phyloP scores from a whole-genome alignment of 2,113 vertebrate genomes.

The Vimba vimba region DNA sequence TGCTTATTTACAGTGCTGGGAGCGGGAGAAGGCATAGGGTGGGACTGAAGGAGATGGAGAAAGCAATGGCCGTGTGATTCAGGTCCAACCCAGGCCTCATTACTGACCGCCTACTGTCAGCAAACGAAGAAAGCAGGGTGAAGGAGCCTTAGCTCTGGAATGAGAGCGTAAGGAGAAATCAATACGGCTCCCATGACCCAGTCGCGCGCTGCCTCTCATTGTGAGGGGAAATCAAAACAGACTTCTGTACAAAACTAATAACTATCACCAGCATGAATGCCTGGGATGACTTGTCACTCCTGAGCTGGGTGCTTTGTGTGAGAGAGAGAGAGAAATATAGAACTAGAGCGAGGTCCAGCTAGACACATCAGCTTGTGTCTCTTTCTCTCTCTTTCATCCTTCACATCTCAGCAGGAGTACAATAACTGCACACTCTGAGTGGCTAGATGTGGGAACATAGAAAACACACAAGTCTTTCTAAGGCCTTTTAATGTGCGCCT shows the following conservation, averaged over 20 bases:
- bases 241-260: constrained; percentile 70
- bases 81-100: constrained; percentile 55
- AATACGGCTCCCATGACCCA: constrained; percentile 72
- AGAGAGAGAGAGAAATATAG: not conserved
- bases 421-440: constrained; percentile 35
- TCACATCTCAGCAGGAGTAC: constrained; percentile 39
- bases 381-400: constrained; percentile 24
- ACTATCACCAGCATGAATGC: constrained; percentile 53
- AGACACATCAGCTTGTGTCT: constrained; percentile 38
- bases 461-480: constrained; percentile 44
- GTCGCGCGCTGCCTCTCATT: constrained; percentile 53
- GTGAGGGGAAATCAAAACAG: constrained; percentile 63
- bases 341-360: constrained; percentile 41
- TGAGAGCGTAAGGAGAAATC: constrained; percentile 68
- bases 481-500: constrained; percentile 48
- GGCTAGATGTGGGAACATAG: constrained; percentile 33
- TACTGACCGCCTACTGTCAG: constrained; percentile 45
- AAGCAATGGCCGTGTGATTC: constrained; percentile 52
- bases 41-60: constrained; percentile 31
- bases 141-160: constrained; percentile 49
- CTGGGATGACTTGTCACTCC: constrained; percentile 52
- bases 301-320: constrained; percentile 18
- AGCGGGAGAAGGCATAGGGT: constrained; percentile 9
- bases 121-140: constrained; percentile 23
- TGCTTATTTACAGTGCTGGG: constrained; percentile 36